phyloP scores from a whole-genome alignment of 2,888 invertebrate genomes.

The Phanerotoma sp. region DNA sequence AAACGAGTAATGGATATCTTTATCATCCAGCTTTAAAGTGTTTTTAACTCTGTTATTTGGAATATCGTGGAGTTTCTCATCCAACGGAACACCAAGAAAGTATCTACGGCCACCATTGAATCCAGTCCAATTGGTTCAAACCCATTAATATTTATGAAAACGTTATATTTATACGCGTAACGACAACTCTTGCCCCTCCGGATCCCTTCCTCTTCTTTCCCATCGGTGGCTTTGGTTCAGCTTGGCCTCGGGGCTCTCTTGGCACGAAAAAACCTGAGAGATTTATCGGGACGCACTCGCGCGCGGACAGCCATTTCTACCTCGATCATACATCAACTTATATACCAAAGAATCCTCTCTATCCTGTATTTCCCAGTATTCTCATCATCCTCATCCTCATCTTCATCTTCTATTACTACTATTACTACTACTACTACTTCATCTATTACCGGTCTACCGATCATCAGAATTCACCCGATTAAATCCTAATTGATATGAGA shows the following conservation, averaged over 20 bases:
- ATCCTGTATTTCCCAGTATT: neutral
- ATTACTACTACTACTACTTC: too few relatives aligned
- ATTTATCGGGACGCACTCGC: constrained; percentile 50
- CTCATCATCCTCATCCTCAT: neutral
- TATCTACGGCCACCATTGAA: neutral
- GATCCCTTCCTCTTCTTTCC: constrained; percentile 15
- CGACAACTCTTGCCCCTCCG: constrained; percentile 22
- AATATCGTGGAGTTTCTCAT: neutral
- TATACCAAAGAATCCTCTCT: constrained; percentile 8
- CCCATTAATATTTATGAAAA: constrained; percentile 53
- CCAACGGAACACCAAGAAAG: neutral
- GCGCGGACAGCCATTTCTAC: constrained; percentile 52
- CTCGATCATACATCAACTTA: constrained; percentile 48
- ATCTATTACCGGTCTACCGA: neutral
- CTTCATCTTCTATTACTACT: neutral
- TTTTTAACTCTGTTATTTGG: neutral
- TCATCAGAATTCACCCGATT: neutral
- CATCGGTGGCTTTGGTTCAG: constrained; percentile 15
- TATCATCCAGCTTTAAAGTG: constrained; percentile 15
- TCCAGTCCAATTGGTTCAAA: constrained; percentile 26
- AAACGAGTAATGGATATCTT: constrained; percentile 14
- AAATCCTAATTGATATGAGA: constrained; percentile 8
- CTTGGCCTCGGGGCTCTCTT: constrained; percentile 23
- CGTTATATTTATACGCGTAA: constrained; percentile 51
- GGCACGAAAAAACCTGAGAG: constrained; percentile 43